Evolutionary conservation across 2,888 invertebrate species (phyloP), one percentile per base, ranked within the genome.

Genomic region (Diarsia brunnea): DNA sequence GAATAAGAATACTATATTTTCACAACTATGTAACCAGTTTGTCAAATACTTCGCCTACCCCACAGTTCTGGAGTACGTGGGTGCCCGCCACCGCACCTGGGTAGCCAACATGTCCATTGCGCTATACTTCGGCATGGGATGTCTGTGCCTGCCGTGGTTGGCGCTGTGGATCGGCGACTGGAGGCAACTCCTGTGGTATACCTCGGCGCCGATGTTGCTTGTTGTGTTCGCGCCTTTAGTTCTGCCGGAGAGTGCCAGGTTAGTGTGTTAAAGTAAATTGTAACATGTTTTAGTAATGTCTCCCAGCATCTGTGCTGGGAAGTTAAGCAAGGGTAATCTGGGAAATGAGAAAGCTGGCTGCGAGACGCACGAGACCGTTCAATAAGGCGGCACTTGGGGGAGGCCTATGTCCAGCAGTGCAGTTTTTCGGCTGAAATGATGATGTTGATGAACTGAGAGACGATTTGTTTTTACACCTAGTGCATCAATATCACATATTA

Each of bases 61-160:
- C 21, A 0, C 91, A 94, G 97, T 95, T 7, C 82, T 97, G 64
- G 97, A 97, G 82, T 97, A 97, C 92, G 95, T 97, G 60, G 97
- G 97, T 0, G 92, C 96, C 0, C 91, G 91, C 1, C 95, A 97
- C 90, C 94, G 97, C 27, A 97, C 97, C 2, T 94, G 92, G 93
- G 95, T 95, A 43, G 97, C 96, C 1, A 97, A 97, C 89, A 94
- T 97, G 92, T 96, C 97, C 1, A 96, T 96, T 58, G 97, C 96
- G 0, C 81, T 97, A 63, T 97, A 91, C 91, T 97, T 96, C 90
- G 96, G 97, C 7, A 82, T 92, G 53, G 97, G 96, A 10, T 95
- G 95, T 80, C 87, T 97, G 73, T 78, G 90, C 1, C 89, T 97
- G 81, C 96, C 97, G 0, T 97, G 97, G 97, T 86, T 97, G 76